phyloP scores from a whole-genome alignment of 1,140 invertebrate species.

The Venustaconcha ellipsiformis region DNA sequence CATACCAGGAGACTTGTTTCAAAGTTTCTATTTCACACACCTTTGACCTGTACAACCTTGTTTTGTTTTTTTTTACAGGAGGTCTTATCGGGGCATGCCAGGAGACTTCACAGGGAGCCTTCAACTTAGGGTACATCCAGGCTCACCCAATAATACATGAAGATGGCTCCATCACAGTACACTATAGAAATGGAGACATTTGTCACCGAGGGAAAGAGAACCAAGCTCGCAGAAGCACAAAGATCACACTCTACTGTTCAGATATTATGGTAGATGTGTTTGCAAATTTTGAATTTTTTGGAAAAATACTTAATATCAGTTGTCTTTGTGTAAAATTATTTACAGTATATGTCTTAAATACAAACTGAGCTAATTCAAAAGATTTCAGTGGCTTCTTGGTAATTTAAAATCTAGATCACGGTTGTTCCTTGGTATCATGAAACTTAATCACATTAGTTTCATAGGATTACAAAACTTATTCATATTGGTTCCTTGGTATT shows the following conservation, averaged over 20 bases:
- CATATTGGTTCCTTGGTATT: too few relatives aligned
- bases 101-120: slow-evolving; percentile 31
- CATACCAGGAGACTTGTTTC: slow-evolving; percentile 43
- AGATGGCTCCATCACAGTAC: slow-evolving; percentile 51
- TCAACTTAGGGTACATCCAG: slow-evolving; percentile 61
- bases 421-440: too few relatives aligned
- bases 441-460: too few relatives aligned
- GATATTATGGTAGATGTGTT: slow-evolving; percentile 42
- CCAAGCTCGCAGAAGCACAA: slow-evolving; percentile 48
- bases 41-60: slow-evolving; percentile 2
- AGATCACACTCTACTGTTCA: slow-evolving; percentile 55
- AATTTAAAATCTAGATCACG: too few relatives aligned
- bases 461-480: too few relatives aligned
- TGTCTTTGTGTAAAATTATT: too few relatives aligned
- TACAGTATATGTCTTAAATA: too few relatives aligned
- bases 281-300: neutral
- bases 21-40: neutral
- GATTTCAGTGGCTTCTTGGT: too few relatives aligned
- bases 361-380: too few relatives aligned
- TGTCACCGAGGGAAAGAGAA: slow-evolving; percentile 48
- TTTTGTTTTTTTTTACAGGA: slow-evolving; percentile 39
- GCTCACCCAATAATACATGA: slow-evolving; percentile 47
- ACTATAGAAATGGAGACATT: slow-evolving; percentile 51
- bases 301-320: too few relatives aligned
- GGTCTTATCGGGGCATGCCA: slow-evolving; percentile 60